These are phyloP conservation scores for Volucella zonaria DNA, from an alignment of 2,888 invertebrate species.

Conservation along the genomic window DNA sequence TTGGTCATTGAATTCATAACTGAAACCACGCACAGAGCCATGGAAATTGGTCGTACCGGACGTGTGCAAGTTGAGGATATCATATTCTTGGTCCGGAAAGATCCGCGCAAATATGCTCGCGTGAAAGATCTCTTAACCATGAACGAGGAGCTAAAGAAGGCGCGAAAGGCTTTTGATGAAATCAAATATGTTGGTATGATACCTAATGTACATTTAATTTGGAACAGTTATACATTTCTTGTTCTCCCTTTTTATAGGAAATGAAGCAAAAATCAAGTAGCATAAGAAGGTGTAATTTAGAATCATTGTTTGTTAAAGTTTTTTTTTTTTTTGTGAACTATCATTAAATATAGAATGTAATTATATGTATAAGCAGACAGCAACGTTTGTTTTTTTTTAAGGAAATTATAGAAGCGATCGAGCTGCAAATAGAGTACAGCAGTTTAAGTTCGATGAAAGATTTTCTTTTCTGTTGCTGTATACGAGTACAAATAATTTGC, in stretches of 20 bases:
- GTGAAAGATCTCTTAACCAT: conserved; percentile 98
- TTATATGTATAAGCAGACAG: too few relatives aligned
- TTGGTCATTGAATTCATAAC: conserved; percentile 98
- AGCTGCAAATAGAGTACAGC: too few relatives aligned
- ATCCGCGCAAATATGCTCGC: conserved; percentile 97
- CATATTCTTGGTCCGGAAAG: conserved; percentile 97
- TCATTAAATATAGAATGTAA: too few relatives aligned
- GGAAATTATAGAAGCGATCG: too few relatives aligned
- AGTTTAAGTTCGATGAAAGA: too few relatives aligned
- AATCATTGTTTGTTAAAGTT: too few relatives aligned
- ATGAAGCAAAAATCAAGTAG: conserved; percentile 81
- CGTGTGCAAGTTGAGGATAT: conserved; percentile 99
- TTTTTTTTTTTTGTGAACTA: too few relatives aligned
- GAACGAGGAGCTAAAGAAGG: conserved; percentile 99
- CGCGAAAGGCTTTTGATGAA: conserved; percentile 99
- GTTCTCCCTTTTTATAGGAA: conserved; percentile 76
- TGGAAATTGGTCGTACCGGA: conserved; percentile 98
- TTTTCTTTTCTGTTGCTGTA: too few relatives aligned
- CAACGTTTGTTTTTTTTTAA: too few relatives aligned
- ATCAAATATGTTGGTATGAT: conserved; percentile 95
- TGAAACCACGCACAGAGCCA: conserved; percentile 96
- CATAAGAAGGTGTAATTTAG: neutral
- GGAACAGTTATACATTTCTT: neutral
- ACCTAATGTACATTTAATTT: too few relatives aligned
- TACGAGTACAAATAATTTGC: too few relatives aligned